Conservation (phyloP, 2,797 vertebrate genomes). For the Taeniopygia guttata region DNA sequence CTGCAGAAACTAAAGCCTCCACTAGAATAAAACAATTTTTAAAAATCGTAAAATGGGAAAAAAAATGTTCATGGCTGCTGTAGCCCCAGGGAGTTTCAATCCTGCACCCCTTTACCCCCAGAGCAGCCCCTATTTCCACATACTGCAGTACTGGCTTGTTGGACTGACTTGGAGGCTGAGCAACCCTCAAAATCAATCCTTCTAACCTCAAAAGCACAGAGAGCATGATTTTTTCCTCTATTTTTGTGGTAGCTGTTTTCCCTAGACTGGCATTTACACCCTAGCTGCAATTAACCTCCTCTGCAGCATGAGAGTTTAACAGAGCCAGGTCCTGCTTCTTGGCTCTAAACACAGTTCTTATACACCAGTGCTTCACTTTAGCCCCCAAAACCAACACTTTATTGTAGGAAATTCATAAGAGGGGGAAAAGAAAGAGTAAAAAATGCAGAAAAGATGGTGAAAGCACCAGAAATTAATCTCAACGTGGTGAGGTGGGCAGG, state of each 20-base stretch:
- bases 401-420: neutral
- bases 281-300: neutral
- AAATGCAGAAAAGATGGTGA: neutral
- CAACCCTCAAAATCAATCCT: neutral
- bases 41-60: fast-evolving
- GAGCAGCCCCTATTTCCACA: neutral
- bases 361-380: neutral
- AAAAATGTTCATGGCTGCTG: neutral
- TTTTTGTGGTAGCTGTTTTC: neutral
- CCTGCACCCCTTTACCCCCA: neutral
- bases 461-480: neutral
- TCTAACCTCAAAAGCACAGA: neutral
- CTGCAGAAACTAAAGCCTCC: neutral
- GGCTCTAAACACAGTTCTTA: neutral
- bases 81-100: neutral
- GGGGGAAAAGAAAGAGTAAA: neutral
- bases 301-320: neutral
- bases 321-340: neutral
- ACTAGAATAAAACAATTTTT: fast-evolving
- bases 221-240: neutral
- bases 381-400: neutral
- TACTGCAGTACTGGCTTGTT: neutral
- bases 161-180: neutral
- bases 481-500: fast-evolving
- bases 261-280: neutral